A percentile compares a stretch with the other conserved stretches of the same genome.
phyloP scores from a whole-genome alignment of 1,140 invertebrate genomes.

The Macrotrachela quadricornifera region DNA sequence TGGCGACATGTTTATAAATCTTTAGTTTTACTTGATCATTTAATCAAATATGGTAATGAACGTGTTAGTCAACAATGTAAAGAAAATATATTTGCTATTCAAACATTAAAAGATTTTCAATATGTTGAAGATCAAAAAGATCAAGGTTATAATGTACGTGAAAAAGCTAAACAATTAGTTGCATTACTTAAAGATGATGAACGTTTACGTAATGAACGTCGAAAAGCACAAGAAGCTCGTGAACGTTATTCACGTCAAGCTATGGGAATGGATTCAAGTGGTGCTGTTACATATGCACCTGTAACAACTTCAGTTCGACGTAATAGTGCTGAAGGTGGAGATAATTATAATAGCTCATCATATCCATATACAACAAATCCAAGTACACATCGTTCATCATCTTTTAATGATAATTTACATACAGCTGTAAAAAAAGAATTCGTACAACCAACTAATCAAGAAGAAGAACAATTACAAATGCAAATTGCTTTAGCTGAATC shows the following conservation, averaged over 20 bases:
- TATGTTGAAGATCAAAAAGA: conserved; percentile 95
- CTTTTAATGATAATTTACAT: no score
- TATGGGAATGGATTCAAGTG: conserved; percentile 1
- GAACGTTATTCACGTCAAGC: conserved; percentile 1
- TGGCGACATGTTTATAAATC: conserved; percentile 99
- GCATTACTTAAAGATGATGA: conserved; percentile 86
- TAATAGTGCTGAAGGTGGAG: no score
- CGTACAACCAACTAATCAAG: background rate
- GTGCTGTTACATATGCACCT: background rate
- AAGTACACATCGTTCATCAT: no score
- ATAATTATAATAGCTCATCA: no score
- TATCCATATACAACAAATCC: no score
- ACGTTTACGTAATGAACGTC: conserved; percentile 74
- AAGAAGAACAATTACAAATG: conserved; percentile 6
- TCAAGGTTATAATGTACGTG: conserved; percentile 85
- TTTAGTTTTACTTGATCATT: conserved; percentile 72
- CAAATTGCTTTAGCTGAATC: conserved; percentile 1
- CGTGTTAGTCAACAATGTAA: conserved; percentile 83
- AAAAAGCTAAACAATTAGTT: conserved; percentile 93
- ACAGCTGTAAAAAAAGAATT: background rate
- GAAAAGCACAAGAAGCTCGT: conserved; percentile 78
- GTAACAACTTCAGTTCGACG: no score
- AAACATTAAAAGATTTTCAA: conserved; percentile 90
- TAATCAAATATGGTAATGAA: conserved; percentile 57
- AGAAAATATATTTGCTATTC: conserved; percentile 96